A percentile compares a stretch with the other conserved stretches of the same genome.
Evolutionary conservation across 2,113 vertebrate species (phyloP).

Genomic region (Syrrhaptes paradoxus): DNA sequence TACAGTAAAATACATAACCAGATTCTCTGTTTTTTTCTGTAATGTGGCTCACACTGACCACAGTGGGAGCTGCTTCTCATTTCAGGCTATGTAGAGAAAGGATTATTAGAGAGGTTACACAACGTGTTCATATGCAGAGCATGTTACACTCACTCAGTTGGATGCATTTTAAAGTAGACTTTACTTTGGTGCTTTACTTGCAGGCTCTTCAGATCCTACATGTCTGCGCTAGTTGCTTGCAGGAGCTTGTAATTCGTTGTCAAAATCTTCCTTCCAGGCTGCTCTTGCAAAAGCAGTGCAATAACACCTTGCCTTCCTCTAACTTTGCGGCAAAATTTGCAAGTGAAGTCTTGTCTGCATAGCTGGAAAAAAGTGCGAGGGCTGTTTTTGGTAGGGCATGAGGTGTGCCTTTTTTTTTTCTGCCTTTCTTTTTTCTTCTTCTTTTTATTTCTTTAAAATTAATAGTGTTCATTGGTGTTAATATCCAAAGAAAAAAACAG

Average conservation of each 20-base stretch:
- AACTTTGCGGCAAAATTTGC: conserved; percentile 14
- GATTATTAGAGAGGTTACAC: not conserved
- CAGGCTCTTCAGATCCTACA: conserved; percentile 14
- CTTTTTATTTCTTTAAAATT: too few species aligned
- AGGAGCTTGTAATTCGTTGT: conserved; percentile 52
- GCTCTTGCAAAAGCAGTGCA: conserved; percentile 39
- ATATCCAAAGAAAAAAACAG: not conserved
- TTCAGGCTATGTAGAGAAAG: conserved; percentile 1
- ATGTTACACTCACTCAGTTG: not conserved
- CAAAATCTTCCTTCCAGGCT: conserved; percentile 41
- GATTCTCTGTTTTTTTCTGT: not conserved
- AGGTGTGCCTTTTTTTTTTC: not conserved
- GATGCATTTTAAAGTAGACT: not conserved
- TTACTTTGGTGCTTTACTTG: not conserved
- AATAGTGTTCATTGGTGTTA: not conserved
- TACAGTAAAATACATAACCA: not conserved
- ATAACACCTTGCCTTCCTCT: conserved; percentile 42
- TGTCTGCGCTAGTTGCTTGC: conserved; percentile 12
- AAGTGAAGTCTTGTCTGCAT: conserved; percentile 53
- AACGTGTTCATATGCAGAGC: not conserved
- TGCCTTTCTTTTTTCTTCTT: not conserved
- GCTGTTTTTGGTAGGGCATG: not conserved
- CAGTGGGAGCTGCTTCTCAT: conserved; percentile 1
- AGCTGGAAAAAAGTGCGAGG: not conserved
- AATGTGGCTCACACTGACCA: conserved; percentile 14